These are phyloP conservation scores for Maconellicoccus hirsutus DNA, from an alignment of 1,140 invertebrate species.

Conservation along the genomic window DNA sequence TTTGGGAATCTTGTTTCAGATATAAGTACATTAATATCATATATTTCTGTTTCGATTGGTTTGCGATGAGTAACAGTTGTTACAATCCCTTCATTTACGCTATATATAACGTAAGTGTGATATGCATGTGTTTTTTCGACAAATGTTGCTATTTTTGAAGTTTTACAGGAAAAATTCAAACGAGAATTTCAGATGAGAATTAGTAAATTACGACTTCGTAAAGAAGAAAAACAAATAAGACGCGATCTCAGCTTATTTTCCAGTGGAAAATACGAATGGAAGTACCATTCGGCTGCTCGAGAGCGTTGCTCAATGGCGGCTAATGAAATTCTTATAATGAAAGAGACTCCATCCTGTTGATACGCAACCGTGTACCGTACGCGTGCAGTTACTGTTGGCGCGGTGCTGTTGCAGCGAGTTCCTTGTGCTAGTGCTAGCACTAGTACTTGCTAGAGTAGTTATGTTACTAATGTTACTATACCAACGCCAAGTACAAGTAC, in stretches of 20 bases:
- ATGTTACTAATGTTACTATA: too few species aligned
- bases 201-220: slow-evolving; percentile 24
- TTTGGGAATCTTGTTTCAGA: slow-evolving; percentile 34
- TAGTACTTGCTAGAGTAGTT: too few species aligned
- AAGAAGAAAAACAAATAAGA: slow-evolving; percentile 27
- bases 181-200: slow-evolving; percentile 31
- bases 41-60: slow-evolving; percentile 70
- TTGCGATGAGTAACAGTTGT: slow-evolving; percentile 77
- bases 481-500: too few species aligned
- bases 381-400: too few species aligned
- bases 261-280: slow-evolving; percentile 31
- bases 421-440: too few species aligned
- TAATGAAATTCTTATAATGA: slow-evolving; percentile 6
- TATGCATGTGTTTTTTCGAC: too few species aligned
- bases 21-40: slow-evolving; percentile 64
- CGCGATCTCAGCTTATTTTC: slow-evolving; percentile 31
- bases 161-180: slow-evolving; percentile 32
- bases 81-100: slow-evolving; percentile 79
- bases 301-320: neutral
- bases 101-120: slow-evolving; percentile 68
- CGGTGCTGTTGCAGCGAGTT: too few species aligned
- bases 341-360: neutral
- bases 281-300: neutral
- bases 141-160: neutral
- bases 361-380: too few species aligned